These are phyloP conservation scores for Heliornis fulica DNA, from an alignment of 2,113 vertebrate species.

Conservation along the genomic window DNA sequence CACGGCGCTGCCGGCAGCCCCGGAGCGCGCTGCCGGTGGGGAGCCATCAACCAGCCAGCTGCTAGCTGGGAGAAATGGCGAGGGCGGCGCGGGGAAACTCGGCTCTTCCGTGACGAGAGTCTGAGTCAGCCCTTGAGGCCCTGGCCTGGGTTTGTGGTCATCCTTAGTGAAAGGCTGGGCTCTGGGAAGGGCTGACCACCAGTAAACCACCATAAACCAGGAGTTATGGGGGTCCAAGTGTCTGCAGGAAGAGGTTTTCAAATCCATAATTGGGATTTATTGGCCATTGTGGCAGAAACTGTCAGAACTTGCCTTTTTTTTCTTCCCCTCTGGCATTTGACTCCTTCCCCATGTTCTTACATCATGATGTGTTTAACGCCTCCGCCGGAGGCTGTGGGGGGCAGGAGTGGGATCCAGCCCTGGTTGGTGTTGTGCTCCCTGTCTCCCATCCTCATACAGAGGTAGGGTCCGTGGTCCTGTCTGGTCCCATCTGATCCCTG, in stretches of 20 bases:
- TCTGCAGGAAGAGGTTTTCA: slow-evolving; percentile 60
- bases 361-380: background rate
- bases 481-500: too few relatives aligned
- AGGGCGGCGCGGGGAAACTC: background rate
- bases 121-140: slow-evolving; percentile 56
- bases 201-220: slow-evolving; percentile 56
- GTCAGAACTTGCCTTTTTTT: slow-evolving; percentile 34
- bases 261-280: slow-evolving; percentile 54
- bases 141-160: slow-evolving; percentile 57
- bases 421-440: too few relatives aligned
- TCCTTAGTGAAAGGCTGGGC: slow-evolving; percentile 40
- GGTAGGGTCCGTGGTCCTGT: accelerated
- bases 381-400: background rate
- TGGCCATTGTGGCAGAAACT: slow-evolving; percentile 43
- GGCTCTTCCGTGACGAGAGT: slow-evolving; percentile 34
- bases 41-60: too few relatives aligned
- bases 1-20: too few relatives aligned
- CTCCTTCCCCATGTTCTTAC: background rate
- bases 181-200: slow-evolving; percentile 5
- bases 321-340: background rate
- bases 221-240: slow-evolving; percentile 56
- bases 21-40: too few relatives aligned
- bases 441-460: background rate
- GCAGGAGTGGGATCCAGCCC: background rate
- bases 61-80: background rate